Evolutionary conservation across 2,888 invertebrate genomes (phyloP).

Genomic region (Adineta ricciae): DNA sequence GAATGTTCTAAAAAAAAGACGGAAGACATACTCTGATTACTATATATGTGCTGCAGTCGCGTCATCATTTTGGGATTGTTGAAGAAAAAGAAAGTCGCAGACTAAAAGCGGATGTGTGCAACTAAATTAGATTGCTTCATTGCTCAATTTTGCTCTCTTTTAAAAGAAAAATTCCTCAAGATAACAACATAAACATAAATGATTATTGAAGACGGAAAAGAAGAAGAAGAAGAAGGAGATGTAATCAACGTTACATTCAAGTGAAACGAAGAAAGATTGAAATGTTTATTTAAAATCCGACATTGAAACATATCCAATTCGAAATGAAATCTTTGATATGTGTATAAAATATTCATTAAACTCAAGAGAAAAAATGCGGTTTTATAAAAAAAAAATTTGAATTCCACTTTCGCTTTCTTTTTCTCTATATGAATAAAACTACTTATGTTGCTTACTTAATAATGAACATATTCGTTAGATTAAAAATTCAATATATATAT

Average conservation of each 20-base stretch:
- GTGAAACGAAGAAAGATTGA: background rate
- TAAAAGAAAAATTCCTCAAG: background rate
- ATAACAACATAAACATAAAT: background rate
- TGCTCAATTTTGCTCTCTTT: background rate
- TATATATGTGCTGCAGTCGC: background rate
- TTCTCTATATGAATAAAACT: background rate
- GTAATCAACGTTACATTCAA: too few species aligned
- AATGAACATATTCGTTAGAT: background rate
- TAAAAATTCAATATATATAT: background rate
- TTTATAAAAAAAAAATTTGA: background rate
- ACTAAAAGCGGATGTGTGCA: background rate
- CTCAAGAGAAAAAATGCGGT: too few species aligned
- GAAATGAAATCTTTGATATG: too few species aligned
- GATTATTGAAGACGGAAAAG: background rate
- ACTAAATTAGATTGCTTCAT: slow-evolving; percentile 15
- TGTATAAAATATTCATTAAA: too few species aligned
- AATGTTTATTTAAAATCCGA: too few species aligned
- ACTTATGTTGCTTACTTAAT: background rate
- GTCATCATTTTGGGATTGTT: background rate
- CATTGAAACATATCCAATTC: too few species aligned
- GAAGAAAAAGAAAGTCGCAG: background rate
- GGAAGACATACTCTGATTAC: slow-evolving; percentile 11
- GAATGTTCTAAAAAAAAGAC: background rate
- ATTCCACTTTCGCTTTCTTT: background rate
- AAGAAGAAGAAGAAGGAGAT: too few species aligned